These are phyloP conservation scores for Diadema setosum DNA, from an alignment of 35 echinoderm and acorn worm species.

Conservation along the genomic window DNA sequence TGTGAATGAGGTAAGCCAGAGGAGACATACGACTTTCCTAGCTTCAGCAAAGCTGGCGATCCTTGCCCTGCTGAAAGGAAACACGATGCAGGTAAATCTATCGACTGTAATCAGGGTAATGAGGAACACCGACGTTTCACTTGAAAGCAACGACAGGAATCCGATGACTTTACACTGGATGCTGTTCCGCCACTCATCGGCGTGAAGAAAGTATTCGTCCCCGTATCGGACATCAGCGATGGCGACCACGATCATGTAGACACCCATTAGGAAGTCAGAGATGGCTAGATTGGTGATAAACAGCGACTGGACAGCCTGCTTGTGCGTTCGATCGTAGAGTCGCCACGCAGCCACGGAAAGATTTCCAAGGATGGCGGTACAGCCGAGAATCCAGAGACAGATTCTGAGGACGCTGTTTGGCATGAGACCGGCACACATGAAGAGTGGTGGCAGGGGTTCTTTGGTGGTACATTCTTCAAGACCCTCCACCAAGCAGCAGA, in stretches of 20 bases:
- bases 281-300: conserved; percentile 39
- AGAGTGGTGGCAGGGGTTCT: not conserved
- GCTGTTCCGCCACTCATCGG: not conserved
- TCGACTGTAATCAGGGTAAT: conserved; percentile 29
- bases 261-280: conserved; percentile 41
- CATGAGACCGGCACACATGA: conserved; percentile 42
- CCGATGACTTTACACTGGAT: not conserved
- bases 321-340: not conserved
- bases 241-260: conserved; percentile 45
- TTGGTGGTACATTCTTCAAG: not conserved
- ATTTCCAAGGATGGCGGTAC: conserved; percentile 71
- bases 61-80: not conserved
- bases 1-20: not conserved
- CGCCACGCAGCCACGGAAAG: conserved; percentile 51
- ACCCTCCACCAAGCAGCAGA: conserved; percentile 17
- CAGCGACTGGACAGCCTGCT: not conserved
- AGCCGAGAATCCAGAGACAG: conserved; percentile 62
- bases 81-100: not conserved
- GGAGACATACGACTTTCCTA: not conserved
- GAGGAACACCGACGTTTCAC: conserved; percentile 37
- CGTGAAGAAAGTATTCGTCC: not conserved
- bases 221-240: conserved; percentile 17
- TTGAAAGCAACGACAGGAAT: not conserved
- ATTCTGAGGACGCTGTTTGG: conserved; percentile 27
- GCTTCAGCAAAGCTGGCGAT: not conserved